Conservation (phyloP, 1,140 invertebrate genomes). For the Zaprionus ghesquierei region DNA sequence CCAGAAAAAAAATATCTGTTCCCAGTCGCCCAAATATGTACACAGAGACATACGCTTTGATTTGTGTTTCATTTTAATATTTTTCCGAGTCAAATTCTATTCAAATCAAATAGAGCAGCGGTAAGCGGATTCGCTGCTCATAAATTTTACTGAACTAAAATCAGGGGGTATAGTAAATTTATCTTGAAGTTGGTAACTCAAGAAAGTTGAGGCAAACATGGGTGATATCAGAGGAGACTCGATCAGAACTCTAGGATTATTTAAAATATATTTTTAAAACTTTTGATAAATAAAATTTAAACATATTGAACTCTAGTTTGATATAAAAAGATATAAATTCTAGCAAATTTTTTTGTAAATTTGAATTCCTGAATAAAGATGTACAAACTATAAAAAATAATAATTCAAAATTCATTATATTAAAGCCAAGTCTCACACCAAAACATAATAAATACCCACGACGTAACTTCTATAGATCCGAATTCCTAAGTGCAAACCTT, state of each 20-base stretch:
- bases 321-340: too few relatives aligned
- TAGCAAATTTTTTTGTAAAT: too few relatives aligned
- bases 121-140: background rate
- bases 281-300: too few relatives aligned
- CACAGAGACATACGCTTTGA: constrained; percentile 28
- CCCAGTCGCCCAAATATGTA: constrained; percentile 14
- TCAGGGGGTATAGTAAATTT: background rate
- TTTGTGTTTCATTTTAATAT: constrained; percentile 24
- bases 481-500: background rate
- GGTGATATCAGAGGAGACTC: background rate
- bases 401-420: background rate
- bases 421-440: too few relatives aligned
- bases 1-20: constrained; percentile 21
- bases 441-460: too few relatives aligned
- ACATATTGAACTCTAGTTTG: too few relatives aligned
- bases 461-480: background rate
- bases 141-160: background rate
- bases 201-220: background rate
- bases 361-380: too few relatives aligned
- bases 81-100: background rate
- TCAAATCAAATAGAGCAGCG: constrained; percentile 16
- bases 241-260: background rate
- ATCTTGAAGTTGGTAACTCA: background rate
- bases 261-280: too few relatives aligned
- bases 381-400: too few relatives aligned